phyloP scores from a whole-genome alignment of 2,888 invertebrate species.

The Clistopyga incitator region DNA sequence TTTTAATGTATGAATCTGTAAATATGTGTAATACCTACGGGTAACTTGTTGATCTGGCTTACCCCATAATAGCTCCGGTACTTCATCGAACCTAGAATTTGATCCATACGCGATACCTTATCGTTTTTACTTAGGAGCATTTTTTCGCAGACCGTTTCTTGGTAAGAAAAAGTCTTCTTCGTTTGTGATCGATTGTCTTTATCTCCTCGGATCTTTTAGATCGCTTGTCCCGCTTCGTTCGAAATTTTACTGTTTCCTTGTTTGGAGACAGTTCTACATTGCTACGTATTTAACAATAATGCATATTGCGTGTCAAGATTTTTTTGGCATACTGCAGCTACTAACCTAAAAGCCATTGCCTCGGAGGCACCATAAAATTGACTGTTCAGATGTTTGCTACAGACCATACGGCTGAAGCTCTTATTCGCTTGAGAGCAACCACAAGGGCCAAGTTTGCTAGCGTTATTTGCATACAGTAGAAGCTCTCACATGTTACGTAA shows the following conservation, averaged over 20 bases:
- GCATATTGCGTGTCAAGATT: conserved; percentile 38
- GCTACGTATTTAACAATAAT: conserved; percentile 2
- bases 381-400: conserved; percentile 48
- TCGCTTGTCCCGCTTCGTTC: conserved; percentile 18
- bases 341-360: conserved; percentile 38
- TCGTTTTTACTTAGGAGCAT: conserved; percentile 10
- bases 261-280: conserved; percentile 22
- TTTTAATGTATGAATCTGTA: no score
- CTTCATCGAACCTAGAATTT: no score
- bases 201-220: background rate
- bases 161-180: conserved; percentile 21
- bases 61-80: no score
- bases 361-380: conserved; percentile 47
- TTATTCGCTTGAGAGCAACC: conserved; percentile 57
- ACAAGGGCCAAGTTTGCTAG: conserved; percentile 51
- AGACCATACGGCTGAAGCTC: conserved; percentile 34
- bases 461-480: conserved; percentile 50
- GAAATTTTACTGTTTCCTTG: conserved; percentile 19
- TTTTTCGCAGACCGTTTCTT: conserved; percentile 25
- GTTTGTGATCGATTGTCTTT: conserved; percentile 27
- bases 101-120: conserved; percentile 49
- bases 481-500: no score
- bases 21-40: no score
- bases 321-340: conserved; percentile 45
- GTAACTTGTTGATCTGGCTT: no score